phyloP scores from a whole-genome alignment of 2,797 vertebrate species.

The Pagetopsis macropterus region DNA sequence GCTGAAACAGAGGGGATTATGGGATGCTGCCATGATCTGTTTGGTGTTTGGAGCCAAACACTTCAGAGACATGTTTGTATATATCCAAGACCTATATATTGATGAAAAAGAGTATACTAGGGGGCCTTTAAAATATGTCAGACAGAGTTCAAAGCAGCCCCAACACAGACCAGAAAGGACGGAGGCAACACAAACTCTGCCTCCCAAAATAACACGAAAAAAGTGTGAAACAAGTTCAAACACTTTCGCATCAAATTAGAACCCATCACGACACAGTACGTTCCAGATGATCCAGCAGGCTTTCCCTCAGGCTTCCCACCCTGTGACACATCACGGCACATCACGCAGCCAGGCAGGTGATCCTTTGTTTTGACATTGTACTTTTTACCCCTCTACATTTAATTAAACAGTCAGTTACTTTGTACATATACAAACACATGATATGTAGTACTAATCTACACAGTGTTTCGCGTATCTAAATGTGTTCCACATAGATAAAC shows the following conservation, averaged over 20 bases:
- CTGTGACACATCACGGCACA: conserved; percentile 69
- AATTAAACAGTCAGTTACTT: no score
- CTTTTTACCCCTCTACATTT: no score
- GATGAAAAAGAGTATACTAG: no score
- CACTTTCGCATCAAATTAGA: conserved; percentile 13
- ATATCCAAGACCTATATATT: no score
- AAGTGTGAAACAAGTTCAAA: conserved; percentile 9
- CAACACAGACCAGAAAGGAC: conserved; percentile 7
- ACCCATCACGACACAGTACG: conserved; percentile 33
- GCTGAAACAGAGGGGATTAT: no score
- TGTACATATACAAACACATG: no score
- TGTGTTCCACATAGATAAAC: no score
- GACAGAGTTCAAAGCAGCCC: conserved; percentile 43
- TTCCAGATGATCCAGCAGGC: conserved; percentile 44
- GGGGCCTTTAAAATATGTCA: conserved; percentile 44
- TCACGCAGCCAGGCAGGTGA: conserved; percentile 71
- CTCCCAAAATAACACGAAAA: neutral
- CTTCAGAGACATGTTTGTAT: no score
- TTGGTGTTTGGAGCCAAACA: no score
- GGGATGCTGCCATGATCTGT: no score
- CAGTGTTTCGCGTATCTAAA: no score
- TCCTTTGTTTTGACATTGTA: neutral
- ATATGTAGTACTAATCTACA: no score
- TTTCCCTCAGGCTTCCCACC: conserved; percentile 46
- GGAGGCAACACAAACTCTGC: conserved; percentile 1